Percentiles rank a stretch among this genome's conserved stretches.
These are phyloP conservation scores for Leucoma salicis DNA, from an alignment of 2,888 invertebrate species.

Conservation along the genomic window DNA sequence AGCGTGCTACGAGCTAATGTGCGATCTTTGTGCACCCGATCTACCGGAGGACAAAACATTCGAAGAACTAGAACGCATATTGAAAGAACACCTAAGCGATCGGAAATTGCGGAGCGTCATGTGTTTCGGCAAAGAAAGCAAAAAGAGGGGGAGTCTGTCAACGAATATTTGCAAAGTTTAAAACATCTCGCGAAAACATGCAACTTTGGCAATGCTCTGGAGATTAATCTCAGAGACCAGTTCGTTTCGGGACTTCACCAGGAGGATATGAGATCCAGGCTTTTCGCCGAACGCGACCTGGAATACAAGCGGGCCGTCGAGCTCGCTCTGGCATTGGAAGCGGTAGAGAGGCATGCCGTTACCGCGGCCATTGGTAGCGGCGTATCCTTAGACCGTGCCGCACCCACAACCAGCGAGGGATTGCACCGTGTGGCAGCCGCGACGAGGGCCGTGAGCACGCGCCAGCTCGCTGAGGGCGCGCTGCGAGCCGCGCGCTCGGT, in stretches of 20 bases:
- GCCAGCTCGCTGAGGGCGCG: background rate
- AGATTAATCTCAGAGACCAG: conserved; percentile 22
- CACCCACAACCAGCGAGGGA: background rate
- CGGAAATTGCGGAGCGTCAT: conserved; percentile 15
- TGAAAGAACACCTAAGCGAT: conserved; percentile 22
- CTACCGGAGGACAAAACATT: background rate
- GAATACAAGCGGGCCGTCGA: conserved; percentile 30
- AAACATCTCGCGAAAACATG: conserved; percentile 15
- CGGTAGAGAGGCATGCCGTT: background rate
- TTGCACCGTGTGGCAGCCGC: background rate
- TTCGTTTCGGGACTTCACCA: conserved; percentile 24
- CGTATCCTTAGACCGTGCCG: background rate
- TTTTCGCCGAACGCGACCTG: conserved; percentile 27
- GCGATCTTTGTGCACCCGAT: background rate
- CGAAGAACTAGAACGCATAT: background rate
- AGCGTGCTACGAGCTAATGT: too few relatives aligned
- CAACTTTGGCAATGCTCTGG: conserved; percentile 20
- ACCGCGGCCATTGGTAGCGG: background rate
- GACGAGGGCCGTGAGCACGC: background rate
- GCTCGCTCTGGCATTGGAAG: conserved; percentile 9
- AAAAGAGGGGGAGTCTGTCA: conserved; percentile 12
- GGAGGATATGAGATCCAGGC: conserved; percentile 24
- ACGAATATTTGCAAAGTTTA: conserved; percentile 8
- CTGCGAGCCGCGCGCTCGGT: background rate
- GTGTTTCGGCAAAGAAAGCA: conserved; percentile 17